Conservation (phyloP, 35 echinoderm and acorn worm species). For the Acanthaster planci region DNA sequence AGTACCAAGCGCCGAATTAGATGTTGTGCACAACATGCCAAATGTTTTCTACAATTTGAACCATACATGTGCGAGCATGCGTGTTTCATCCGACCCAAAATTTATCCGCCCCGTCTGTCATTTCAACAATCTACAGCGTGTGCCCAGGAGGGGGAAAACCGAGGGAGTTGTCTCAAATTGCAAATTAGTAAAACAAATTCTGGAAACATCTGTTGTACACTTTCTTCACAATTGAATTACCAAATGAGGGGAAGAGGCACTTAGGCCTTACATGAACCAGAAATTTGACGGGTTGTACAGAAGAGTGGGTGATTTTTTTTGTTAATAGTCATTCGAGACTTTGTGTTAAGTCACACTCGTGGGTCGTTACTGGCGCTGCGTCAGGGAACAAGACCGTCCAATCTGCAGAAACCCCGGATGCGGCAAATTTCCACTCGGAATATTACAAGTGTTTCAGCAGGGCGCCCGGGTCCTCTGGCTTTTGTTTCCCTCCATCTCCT, state of each 20-base stretch:
- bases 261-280: slow-evolving; percentile 19
- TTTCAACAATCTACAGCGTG: too few species aligned
- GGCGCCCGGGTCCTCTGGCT: background rate
- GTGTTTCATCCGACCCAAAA: too few species aligned
- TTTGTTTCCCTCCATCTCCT: background rate
- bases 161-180: too few species aligned
- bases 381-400: background rate
- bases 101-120: too few species aligned
- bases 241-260: background rate
- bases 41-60: too few species aligned
- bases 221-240: background rate
- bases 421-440: slow-evolving; percentile 2
- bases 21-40: too few species aligned
- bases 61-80: too few species aligned
- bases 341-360: background rate
- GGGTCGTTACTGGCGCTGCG: background rate
- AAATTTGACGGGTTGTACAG: background rate
- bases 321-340: too few species aligned
- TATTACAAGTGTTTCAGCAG: background rate
- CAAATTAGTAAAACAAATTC: too few species aligned
- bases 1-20: too few species aligned
- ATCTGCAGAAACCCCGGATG: background rate
- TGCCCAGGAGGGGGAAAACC: too few species aligned
- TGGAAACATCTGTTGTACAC: background rate
- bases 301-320: background rate